These are phyloP conservation scores for Oxystoma pomonae DNA, from an alignment of 2,888 invertebrate species.

Conservation along the genomic window DNA sequence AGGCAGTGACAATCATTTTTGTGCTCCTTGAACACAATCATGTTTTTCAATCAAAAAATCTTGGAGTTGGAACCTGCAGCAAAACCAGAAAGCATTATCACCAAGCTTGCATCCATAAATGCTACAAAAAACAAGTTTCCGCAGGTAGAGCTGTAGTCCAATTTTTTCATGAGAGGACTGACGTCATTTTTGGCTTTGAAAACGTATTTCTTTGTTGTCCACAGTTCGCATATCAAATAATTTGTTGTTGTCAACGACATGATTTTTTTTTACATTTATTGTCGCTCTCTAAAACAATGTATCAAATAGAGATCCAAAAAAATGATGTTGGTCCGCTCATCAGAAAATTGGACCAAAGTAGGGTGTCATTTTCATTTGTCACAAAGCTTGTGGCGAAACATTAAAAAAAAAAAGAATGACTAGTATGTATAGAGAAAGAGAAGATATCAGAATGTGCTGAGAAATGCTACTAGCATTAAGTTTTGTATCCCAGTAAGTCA, in stretches of 20 bases:
- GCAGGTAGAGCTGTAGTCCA: not conserved
- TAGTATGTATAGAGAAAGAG: not conserved
- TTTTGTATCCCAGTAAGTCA: not conserved
- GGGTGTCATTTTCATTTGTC: not conserved
- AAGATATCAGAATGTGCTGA: not conserved
- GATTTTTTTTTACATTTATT: no score
- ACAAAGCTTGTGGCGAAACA: not conserved
- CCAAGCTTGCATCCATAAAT: not conserved
- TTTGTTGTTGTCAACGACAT: no score
- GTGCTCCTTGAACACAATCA: not conserved
- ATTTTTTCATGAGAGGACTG: no score
- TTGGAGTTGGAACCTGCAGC: not conserved
- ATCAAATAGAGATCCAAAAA: no score
- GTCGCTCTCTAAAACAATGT: no score
- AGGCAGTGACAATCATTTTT: not conserved
- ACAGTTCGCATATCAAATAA: no score
- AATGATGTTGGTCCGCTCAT: no score
- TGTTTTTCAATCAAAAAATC: not conserved
- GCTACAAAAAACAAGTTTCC: not conserved
- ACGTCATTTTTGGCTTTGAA: no score
- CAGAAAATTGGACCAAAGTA: no score
- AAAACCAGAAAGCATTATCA: not conserved
- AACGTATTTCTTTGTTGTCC: no score
- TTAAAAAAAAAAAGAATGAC: not conserved
- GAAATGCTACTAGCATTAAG: conserved; percentile 1